These are phyloP conservation scores for Oenanthe oenanthe DNA, from an alignment of 2,113 vertebrate genomes.

Conservation along the genomic window DNA sequence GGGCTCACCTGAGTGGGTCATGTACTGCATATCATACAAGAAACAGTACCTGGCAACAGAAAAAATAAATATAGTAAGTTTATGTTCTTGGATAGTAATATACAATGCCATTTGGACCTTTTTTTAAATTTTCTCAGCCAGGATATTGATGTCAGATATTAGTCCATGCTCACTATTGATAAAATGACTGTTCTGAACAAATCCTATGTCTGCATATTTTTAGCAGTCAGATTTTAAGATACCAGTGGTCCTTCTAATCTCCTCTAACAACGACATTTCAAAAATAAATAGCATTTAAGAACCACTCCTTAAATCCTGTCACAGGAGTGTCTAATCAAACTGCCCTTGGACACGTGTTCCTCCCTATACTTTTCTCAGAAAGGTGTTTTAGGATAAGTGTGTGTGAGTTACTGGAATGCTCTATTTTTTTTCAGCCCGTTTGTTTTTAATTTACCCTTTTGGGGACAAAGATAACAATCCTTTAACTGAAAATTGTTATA, in stretches of 20 bases:
- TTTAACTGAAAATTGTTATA: conserved; percentile 78
- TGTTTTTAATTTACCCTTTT: conserved; percentile 70
- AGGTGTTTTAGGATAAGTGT: neutral
- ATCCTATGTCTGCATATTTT: neutral
- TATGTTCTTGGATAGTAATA: neutral
- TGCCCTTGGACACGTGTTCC: neutral
- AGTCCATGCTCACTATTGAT: neutral
- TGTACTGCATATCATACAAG: neutral
- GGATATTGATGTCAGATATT: neutral
- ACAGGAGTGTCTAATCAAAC: neutral
- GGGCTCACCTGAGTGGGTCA: neutral
- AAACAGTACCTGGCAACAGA: neutral
- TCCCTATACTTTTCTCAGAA: neutral
- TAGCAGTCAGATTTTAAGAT: neutral
- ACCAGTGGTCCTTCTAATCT: neutral
- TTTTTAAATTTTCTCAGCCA: neutral
- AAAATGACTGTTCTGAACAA: neutral
- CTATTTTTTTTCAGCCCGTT: conserved; percentile 19
- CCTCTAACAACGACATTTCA: neutral
- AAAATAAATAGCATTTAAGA: neutral
- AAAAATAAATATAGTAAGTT: neutral
- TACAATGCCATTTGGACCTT: neutral
- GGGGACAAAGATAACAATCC: conserved; percentile 71
- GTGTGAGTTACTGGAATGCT: neutral
- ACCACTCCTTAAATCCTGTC: neutral